A percentile compares a stretch with the other conserved stretches of the same genome.
Conservation (phyloP, 1,140 invertebrate species). For the Drosophila pallidifrons region DNA sequence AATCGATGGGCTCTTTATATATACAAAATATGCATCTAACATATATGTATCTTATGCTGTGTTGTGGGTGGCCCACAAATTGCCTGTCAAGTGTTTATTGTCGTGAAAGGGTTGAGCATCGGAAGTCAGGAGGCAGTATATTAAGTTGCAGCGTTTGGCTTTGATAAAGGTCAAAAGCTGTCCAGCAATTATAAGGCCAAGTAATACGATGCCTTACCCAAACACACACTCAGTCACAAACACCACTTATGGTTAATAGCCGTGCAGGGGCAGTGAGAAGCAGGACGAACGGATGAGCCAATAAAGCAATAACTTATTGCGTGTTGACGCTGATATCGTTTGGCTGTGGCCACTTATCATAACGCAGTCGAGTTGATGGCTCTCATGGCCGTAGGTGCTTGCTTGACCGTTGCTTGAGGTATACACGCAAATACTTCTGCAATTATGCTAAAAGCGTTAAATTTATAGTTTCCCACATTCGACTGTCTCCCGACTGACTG, state of each 20-base stretch:
- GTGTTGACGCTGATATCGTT: constrained; percentile 75
- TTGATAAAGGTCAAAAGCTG: constrained; percentile 61
- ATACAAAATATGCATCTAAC: not conserved
- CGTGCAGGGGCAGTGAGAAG: not conserved
- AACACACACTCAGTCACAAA: constrained; percentile 25
- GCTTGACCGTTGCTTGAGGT: constrained; percentile 19
- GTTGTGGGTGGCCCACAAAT: constrained; percentile 26
- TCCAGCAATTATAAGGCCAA: constrained; percentile 60
- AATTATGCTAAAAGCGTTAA: constrained; percentile 82
- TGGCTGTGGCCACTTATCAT: constrained; percentile 70
- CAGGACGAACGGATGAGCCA: constrained; percentile 25
- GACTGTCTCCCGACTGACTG: constrained; percentile 15
- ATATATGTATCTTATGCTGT: constrained; percentile 4
- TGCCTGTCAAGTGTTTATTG: constrained; percentile 56
- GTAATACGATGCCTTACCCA: constrained; percentile 64
- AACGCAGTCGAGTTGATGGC: constrained; percentile 56
- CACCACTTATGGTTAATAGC: constrained; percentile 34
- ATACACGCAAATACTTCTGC: constrained; percentile 71
- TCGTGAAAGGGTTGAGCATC: constrained; percentile 58
- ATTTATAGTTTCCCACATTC: constrained; percentile 74
- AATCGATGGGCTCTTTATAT: constrained; percentile 23
- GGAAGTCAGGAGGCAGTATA: constrained; percentile 36
- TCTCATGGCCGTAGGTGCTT: not conserved
- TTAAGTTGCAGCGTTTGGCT: constrained; percentile 60
- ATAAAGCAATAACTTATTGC: constrained; percentile 64